Percentiles rank a stretch among this genome's conserved stretches.
These are phyloP conservation scores for Miichthys miiuy DNA, from an alignment of 2,797 vertebrate genomes.

Conservation along the genomic window DNA sequence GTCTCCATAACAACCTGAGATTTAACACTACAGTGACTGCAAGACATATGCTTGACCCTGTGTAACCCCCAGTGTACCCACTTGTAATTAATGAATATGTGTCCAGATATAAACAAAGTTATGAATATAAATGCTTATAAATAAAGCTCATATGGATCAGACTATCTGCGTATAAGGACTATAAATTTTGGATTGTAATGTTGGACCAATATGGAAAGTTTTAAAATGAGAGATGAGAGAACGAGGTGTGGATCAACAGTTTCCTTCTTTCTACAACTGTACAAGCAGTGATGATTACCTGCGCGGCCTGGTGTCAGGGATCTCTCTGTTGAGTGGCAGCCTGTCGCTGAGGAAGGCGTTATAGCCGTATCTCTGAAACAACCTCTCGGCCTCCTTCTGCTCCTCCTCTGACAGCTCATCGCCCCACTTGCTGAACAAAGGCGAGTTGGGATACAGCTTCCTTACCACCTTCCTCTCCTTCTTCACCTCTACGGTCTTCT, in stretches of 20 bases:
- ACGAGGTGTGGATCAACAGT: not conserved
- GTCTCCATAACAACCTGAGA: too few relatives aligned
- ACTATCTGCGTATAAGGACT: not conserved
- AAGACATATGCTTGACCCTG: too few relatives aligned
- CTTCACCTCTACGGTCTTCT: constrained; percentile 16
- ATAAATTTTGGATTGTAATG: too few relatives aligned
- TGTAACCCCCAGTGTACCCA: too few relatives aligned
- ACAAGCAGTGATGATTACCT: constrained; percentile 55
- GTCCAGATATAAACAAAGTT: too few relatives aligned
- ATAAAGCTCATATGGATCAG: not conserved
- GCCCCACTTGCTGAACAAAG: constrained; percentile 91
- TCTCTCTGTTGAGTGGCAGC: constrained; percentile 89
- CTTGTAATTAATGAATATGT: too few relatives aligned
- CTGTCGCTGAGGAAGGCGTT: constrained; percentile 94
- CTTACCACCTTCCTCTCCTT: constrained; percentile 53
- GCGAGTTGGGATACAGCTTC: constrained; percentile 89
- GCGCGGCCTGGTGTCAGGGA: constrained; percentile 86
- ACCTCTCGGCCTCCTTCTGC: constrained; percentile 85
- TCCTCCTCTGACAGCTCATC: constrained; percentile 90
- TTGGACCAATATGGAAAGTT: too few relatives aligned
- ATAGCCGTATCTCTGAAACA: constrained; percentile 93
- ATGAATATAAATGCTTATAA: not conserved
- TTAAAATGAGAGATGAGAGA: not conserved
- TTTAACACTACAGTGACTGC: too few relatives aligned
- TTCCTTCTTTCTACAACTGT: not conserved